Evolutionary conservation across 23 tunicate genomes (phyloP).

Genomic region (Botrylloides violaceus): DNA sequence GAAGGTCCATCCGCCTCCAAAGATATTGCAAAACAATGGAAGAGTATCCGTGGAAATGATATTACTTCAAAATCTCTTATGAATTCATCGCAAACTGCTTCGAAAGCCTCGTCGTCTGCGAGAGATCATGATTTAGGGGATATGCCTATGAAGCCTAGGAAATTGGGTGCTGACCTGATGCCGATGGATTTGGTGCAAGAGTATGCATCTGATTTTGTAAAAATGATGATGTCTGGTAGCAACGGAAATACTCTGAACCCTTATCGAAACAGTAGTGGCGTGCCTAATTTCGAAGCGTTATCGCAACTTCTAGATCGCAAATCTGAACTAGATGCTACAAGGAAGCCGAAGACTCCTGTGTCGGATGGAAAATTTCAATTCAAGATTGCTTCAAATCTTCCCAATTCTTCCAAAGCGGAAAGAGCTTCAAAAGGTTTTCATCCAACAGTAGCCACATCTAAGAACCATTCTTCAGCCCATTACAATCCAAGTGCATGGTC

Average conservation of each 20-base stretch:
- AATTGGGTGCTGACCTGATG: background rate
- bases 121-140: background rate
- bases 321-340: background rate
- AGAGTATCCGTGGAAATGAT: background rate
- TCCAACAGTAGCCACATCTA: background rate
- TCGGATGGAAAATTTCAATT: slow-evolving; percentile 1
- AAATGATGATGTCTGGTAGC: background rate
- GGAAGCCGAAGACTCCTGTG: too few species aligned
- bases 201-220: slow-evolving; percentile 12
- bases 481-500: background rate
- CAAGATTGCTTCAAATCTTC: background rate
- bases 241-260: background rate
- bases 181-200: background rate
- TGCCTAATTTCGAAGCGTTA: slow-evolving; percentile 3
- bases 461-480: background rate
- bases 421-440: background rate
- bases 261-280: background rate
- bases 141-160: background rate
- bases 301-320: slow-evolving; percentile 6
- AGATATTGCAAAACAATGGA: background rate
- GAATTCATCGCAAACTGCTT: background rate
- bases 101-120: background rate
- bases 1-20: background rate
- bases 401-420: background rate
- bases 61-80: background rate